Percentiles rank a stretch among this genome's conserved stretches.
phyloP scores from a whole-genome alignment of 2,113 vertebrate species.

The Urocynchramus pylzowi region DNA sequence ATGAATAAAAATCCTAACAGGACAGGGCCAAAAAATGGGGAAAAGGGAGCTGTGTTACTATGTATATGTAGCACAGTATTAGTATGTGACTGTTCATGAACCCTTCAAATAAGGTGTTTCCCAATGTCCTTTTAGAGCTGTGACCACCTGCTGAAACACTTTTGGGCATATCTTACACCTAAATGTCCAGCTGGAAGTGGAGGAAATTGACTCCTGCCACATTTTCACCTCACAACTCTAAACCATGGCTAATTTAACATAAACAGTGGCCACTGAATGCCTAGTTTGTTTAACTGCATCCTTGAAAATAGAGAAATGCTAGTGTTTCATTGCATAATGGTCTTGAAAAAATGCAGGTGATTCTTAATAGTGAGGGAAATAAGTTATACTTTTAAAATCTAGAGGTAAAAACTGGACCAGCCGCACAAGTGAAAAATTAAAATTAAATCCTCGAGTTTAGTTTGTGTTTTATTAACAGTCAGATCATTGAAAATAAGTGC shows the following conservation, averaged over 20 bases:
- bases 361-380: not conserved
- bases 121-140: not conserved
- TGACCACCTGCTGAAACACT: not conserved
- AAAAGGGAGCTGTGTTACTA: not conserved
- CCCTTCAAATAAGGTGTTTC: not conserved
- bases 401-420: not conserved
- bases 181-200: not conserved
- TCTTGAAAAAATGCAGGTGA: not conserved
- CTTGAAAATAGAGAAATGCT: not conserved
- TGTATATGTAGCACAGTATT: not conserved
- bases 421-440: not conserved
- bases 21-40: not conserved
- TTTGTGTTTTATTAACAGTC: not conserved
- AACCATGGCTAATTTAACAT: not conserved
- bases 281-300: not conserved
- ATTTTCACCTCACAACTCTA: not conserved
- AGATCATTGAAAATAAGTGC: not conserved
- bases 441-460: not conserved
- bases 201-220: not conserved
- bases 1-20: not conserved
- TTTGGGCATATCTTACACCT: not conserved
- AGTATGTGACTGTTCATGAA: not conserved
- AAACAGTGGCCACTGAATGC: not conserved
- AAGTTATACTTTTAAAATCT: not conserved
- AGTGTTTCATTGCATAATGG: not conserved